These are phyloP conservation scores for Cynoglossus semilaevis DNA, from an alignment of 2,113 vertebrate genomes.

Conservation along the genomic window DNA sequence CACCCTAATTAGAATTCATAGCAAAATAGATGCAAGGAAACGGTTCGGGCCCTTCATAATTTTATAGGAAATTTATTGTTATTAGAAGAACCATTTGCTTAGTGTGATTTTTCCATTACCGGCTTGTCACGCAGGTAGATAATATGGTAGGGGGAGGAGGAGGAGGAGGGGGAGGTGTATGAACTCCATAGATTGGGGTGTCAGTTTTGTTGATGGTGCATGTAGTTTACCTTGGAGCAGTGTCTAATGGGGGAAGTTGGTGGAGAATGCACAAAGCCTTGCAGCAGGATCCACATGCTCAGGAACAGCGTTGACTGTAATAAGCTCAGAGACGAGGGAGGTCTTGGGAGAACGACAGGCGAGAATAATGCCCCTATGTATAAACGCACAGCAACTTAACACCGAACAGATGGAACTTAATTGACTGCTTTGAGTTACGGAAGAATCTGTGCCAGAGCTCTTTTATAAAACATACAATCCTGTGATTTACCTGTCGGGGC, in stretches of 20 bases:
- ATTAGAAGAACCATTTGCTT: constrained; percentile 99
- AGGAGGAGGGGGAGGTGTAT: constrained; percentile 74
- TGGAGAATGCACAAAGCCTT: constrained; percentile 81
- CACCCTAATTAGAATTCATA: constrained; percentile 98
- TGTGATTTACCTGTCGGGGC: not conserved
- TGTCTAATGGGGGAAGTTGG: constrained; percentile 91
- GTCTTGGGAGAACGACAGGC: not conserved
- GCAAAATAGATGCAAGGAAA: constrained; percentile 99
- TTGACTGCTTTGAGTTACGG: constrained; percentile 49
- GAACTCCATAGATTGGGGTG: constrained; percentile 94
- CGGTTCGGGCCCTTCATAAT: constrained; percentile 96
- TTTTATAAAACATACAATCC: not conserved
- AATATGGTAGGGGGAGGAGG: constrained; percentile 80
- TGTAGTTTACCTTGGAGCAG: constrained; percentile 96
- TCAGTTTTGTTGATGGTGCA: constrained; percentile 98
- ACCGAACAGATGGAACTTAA: constrained; percentile 45
- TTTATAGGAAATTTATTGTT: constrained; percentile 99
- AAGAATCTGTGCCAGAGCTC: constrained; percentile 1
- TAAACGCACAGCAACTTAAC: not conserved
- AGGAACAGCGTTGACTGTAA: constrained; percentile 18
- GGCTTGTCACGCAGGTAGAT: constrained; percentile 97
- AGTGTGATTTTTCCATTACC: constrained; percentile 99
- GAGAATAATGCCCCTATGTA: constrained; percentile 2
- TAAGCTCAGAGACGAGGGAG: constrained; percentile 26
- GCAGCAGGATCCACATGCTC: constrained; percentile 25